A percentile compares a stretch with the other conserved stretches of the same genome.
These are phyloP conservation scores for Melierax canorus DNA, from an alignment of 2,113 vertebrate species.

Conservation along the genomic window DNA sequence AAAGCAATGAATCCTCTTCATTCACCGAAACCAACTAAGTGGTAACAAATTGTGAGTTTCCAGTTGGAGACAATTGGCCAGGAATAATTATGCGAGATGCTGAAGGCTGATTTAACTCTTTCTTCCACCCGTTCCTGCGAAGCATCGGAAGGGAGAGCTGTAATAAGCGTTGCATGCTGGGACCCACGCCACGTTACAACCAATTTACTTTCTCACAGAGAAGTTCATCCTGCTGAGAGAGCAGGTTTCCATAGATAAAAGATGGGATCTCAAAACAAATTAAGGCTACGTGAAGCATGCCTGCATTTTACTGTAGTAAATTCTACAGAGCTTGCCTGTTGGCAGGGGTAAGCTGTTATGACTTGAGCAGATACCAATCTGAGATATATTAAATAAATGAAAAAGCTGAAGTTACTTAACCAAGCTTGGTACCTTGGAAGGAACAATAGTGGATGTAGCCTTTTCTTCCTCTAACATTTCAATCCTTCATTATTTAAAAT, in stretches of 20 bases:
- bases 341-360: background rate
- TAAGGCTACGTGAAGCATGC: constrained; percentile 8
- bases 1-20: constrained; percentile 54
- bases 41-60: constrained; percentile 56
- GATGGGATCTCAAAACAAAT: constrained; percentile 37
- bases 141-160: background rate
- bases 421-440: background rate
- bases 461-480: constrained; percentile 9
- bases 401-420: constrained; percentile 2
- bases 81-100: background rate
- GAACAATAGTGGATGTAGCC: background rate
- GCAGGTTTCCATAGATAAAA: constrained; percentile 48
- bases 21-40: constrained; percentile 55
- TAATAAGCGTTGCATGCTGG: background rate
- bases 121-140: background rate
- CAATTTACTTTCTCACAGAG: constrained; percentile 33
- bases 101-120: constrained; percentile 29
- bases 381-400: constrained; percentile 16
- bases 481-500: background rate
- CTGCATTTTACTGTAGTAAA: constrained; percentile 17
- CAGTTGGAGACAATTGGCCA: constrained; percentile 8
- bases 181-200: background rate
- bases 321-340: background rate
- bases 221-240: constrained; percentile 43
- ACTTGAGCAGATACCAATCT: background rate